phyloP scores from a whole-genome alignment of 2,888 invertebrate species.

The Cyrtodaria siliqua region DNA sequence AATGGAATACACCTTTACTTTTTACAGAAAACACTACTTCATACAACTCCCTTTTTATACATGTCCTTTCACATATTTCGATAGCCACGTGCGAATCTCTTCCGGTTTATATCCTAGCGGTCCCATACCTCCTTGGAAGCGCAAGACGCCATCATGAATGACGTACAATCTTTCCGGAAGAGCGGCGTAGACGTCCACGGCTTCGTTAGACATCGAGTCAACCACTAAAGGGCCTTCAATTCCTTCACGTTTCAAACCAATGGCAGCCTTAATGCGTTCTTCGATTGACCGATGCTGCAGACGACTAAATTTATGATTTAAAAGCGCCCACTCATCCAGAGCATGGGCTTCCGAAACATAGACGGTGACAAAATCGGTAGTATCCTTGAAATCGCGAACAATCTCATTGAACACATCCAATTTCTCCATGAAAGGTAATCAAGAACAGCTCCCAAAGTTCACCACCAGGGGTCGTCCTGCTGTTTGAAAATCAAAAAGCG shows the following conservation, averaged over 20 bases:
- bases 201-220: slow-evolving; percentile 54
- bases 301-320: slow-evolving; percentile 37
- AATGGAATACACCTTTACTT: no score
- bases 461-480: slow-evolving; percentile 53
- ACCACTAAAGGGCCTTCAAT: slow-evolving; percentile 43
- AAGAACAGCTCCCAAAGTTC: slow-evolving; percentile 63
- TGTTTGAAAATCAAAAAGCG: slow-evolving; percentile 39
- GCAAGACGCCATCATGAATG: slow-evolving; percentile 34
- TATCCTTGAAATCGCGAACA: slow-evolving; percentile 38
- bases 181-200: slow-evolving; percentile 37
- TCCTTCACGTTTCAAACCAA: slow-evolving; percentile 31
- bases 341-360: slow-evolving; percentile 62
- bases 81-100: slow-evolving; percentile 23
- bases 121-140: slow-evolving; percentile 38
- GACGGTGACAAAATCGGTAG: slow-evolving; percentile 60
- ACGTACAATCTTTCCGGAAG: slow-evolving; percentile 59
- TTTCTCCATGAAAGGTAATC: slow-evolving; percentile 63
- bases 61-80: no score
- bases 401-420: slow-evolving; percentile 43
- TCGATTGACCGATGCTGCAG: slow-evolving; percentile 50
- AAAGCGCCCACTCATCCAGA: slow-evolving; percentile 52
- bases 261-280: slow-evolving; percentile 55
- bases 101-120: slow-evolving; percentile 42
- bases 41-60: not conserved
- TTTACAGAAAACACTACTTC: no score